Conservation (phyloP, 1,140 invertebrate genomes). For the Anthonomus grandis region DNA sequence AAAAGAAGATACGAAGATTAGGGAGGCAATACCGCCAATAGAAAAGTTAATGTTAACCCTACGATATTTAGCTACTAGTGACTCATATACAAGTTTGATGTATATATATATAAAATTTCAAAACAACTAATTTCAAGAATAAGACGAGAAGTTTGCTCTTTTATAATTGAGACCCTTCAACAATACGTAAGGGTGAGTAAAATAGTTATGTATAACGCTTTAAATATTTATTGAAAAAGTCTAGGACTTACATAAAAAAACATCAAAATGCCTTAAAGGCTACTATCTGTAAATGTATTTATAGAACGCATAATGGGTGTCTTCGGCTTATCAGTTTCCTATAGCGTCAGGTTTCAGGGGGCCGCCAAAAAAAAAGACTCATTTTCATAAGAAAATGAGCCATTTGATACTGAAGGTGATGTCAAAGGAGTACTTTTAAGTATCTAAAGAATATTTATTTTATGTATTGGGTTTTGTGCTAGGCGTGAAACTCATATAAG, state of each 20-base stretch:
- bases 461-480: constrained; percentile 5
- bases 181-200: too few relatives aligned
- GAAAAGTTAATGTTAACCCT: constrained; percentile 14
- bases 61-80: constrained; percentile 21
- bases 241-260: not conserved
- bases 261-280: too few relatives aligned
- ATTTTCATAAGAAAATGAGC: constrained; percentile 15
- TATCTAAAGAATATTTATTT: too few relatives aligned
- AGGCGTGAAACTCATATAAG: constrained; percentile 7
- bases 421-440: too few relatives aligned
- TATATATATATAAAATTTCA: constrained; percentile 23
- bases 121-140: too few relatives aligned
- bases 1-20: constrained; percentile 16
- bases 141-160: constrained; percentile 15
- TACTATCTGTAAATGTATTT: not conserved
- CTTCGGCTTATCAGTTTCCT: too few relatives aligned
- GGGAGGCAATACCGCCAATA: constrained; percentile 5
- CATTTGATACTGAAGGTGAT: too few relatives aligned
- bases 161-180: too few relatives aligned
- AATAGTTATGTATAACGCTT: constrained; percentile 7
- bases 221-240: constrained; percentile 10
- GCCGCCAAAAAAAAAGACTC: constrained; percentile 5
- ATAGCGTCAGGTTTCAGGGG: too few relatives aligned
- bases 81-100: too few relatives aligned
- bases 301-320: not conserved